Evolutionary conservation across 2,113 vertebrate genomes (phyloP).

Genomic region (Monarcha castaneiventris): DNA sequence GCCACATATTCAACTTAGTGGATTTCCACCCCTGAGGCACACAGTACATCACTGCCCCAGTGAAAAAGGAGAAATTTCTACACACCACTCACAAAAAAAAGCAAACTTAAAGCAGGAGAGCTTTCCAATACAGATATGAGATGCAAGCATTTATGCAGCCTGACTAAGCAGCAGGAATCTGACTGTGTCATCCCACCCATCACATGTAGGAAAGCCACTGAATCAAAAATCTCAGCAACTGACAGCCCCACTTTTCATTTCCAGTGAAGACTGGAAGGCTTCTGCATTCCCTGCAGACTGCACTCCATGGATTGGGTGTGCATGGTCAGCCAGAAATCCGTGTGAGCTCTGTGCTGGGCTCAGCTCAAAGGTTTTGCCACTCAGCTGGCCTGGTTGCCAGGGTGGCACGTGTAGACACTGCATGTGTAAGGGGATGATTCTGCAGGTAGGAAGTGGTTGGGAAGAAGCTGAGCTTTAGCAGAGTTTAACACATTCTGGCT

Average conservation of each 20-base stretch:
- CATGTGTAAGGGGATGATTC: neutral
- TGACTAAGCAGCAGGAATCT: neutral
- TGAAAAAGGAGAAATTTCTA: neutral
- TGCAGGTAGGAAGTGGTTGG: neutral
- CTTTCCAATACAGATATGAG: neutral
- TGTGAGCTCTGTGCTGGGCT: neutral
- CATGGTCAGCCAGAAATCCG: neutral
- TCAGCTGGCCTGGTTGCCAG: neutral
- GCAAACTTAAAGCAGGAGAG: neutral
- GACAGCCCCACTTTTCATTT: neutral
- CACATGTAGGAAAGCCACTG: neutral
- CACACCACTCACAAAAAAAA: accelerated
- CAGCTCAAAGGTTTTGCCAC: neutral
- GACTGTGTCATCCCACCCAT: neutral
- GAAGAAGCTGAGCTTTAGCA: neutral
- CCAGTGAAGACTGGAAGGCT: neutral
- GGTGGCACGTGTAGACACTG: neutral
- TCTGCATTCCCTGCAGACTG: neutral
- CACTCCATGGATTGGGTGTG: accelerated
- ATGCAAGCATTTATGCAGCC: neutral
- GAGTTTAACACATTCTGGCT: neutral
- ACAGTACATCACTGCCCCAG: neutral
- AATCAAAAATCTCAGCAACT: neutral
- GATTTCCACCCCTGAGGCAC: neutral
- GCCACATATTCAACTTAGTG: neutral